Percentiles rank a stretch among this genome's conserved stretches.
Evolutionary conservation across 2,113 vertebrate genomes (phyloP).

Genomic region (Polypterus bichir): DNA sequence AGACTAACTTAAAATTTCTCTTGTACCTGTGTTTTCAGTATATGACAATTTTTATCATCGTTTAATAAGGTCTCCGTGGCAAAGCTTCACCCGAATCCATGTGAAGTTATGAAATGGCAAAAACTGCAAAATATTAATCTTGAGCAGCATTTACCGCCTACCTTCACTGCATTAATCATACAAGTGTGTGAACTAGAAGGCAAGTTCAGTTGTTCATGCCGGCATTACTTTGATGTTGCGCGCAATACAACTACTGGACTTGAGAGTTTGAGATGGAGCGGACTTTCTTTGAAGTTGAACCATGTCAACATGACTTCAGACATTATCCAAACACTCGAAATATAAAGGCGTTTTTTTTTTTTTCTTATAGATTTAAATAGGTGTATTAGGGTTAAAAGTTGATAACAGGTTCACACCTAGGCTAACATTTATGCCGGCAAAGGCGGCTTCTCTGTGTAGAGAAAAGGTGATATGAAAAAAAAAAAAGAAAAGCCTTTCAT

Average conservation of each 20-base stretch:
- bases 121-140: no score
- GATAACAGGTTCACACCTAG: constrained; percentile 23
- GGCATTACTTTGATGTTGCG: constrained; percentile 17
- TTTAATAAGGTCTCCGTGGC: no score
- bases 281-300: constrained; percentile 23
- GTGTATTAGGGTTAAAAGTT: constrained; percentile 20
- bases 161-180: background rate
- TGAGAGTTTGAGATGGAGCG: constrained; percentile 13
- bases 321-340: constrained; percentile 27
- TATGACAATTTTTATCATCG: no score
- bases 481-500: no score
- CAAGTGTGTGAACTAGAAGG: constrained; percentile 1
- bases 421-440: constrained; percentile 24
- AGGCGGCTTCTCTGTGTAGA: constrained; percentile 19
- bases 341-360: constrained; percentile 19
- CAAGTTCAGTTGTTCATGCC: constrained; percentile 3
- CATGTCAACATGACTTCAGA: constrained; percentile 28
- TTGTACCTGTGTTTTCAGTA: no score
- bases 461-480: constrained; percentile 16
- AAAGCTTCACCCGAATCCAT: no score
- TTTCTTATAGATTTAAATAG: background rate
- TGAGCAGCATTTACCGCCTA: no score
- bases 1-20: no score
- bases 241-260: constrained; percentile 14
- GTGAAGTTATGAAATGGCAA: no score